These are phyloP conservation scores for Acrossocheilus wenchowensis DNA, from an alignment of 2,797 vertebrate species.

Conservation along the genomic window DNA sequence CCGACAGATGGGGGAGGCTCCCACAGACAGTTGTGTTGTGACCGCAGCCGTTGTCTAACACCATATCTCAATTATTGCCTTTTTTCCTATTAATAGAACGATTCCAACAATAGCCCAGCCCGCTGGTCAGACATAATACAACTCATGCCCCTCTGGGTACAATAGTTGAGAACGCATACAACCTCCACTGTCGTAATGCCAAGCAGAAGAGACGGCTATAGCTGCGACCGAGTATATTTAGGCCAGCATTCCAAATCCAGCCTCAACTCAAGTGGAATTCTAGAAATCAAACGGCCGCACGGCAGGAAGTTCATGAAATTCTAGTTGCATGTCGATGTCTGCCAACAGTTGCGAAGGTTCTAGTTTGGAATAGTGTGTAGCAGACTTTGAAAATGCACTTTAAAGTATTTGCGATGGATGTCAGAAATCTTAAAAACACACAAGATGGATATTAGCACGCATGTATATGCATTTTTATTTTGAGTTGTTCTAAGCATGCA, in stretches of 20 bases:
- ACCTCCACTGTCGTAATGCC: constrained; percentile 23
- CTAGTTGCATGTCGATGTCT: constrained; percentile 14
- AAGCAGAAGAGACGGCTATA: constrained; percentile 33
- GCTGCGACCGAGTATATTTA: constrained; percentile 31
- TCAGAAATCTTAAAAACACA: not conserved
- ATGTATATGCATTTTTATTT: not conserved
- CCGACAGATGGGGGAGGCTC: constrained; percentile 15
- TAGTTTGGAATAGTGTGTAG: not conserved
- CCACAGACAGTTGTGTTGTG: constrained; percentile 59
- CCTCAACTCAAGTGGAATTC: constrained; percentile 57
- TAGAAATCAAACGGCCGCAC: constrained; percentile 22
- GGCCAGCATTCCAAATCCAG: constrained; percentile 27
- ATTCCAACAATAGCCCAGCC: constrained; percentile 76
- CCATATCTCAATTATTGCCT: constrained; percentile 75
- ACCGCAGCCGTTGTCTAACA: constrained; percentile 71
- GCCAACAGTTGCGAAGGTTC: constrained; percentile 3
- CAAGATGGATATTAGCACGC: not conserved
- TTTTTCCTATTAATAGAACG: constrained; percentile 79
- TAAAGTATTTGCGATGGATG: not conserved
- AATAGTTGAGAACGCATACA: constrained; percentile 23
- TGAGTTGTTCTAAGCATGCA: not conserved
- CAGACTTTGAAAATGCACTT: not conserved
- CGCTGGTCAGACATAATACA: constrained; percentile 72
- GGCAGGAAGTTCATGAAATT: constrained; percentile 38
- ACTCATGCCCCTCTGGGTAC: constrained; percentile 70